Percentiles rank a stretch among this genome's conserved stretches.
phyloP scores from a whole-genome alignment of 2,888 invertebrate genomes.

The Gari tellinella region DNA sequence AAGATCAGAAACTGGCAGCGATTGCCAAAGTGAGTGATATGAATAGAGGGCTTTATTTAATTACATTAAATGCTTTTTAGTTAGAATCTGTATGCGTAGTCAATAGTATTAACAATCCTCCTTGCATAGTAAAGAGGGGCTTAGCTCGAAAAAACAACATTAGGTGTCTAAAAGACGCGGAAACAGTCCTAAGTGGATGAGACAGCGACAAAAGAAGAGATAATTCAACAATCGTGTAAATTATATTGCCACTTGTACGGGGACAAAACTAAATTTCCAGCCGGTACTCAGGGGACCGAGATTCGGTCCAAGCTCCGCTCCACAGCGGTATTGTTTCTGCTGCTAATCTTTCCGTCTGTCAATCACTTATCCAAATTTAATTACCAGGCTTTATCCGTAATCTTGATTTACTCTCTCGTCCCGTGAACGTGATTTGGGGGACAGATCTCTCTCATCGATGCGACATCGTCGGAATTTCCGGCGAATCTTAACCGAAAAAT shows the following conservation, averaged over 20 bases:
- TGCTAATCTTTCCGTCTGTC: constrained; percentile 48
- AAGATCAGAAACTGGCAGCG: too few relatives aligned
- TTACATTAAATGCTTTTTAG: constrained; percentile 67
- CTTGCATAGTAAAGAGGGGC: constrained; percentile 60
- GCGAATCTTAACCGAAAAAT: too few relatives aligned
- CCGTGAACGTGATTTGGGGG: constrained; percentile 1
- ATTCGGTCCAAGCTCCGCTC: constrained; percentile 1
- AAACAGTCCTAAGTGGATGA: constrained; percentile 53
- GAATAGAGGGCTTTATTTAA: constrained; percentile 61
- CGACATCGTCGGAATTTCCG: too few relatives aligned
- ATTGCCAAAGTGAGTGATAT: constrained; percentile 2
- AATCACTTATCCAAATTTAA: constrained; percentile 57
- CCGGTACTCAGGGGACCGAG: constrained; percentile 26
- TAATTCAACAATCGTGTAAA: constrained; percentile 52
- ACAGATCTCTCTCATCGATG: too few relatives aligned
- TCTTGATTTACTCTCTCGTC: constrained; percentile 21
- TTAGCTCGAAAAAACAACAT: constrained; percentile 59
- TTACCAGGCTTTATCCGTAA: constrained; percentile 48
- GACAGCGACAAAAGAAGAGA: constrained; percentile 46
- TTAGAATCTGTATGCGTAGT: constrained; percentile 62
- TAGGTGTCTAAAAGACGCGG: constrained; percentile 43
- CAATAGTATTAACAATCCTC: constrained; percentile 44
- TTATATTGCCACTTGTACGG: constrained; percentile 27
- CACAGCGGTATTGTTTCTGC: constrained; percentile 40
- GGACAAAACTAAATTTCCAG: constrained; percentile 30